These are phyloP conservation scores for Scolanthus callimorphus DNA, from an alignment of 92 coral and sea anemone genomes.

Conservation along the genomic window DNA sequence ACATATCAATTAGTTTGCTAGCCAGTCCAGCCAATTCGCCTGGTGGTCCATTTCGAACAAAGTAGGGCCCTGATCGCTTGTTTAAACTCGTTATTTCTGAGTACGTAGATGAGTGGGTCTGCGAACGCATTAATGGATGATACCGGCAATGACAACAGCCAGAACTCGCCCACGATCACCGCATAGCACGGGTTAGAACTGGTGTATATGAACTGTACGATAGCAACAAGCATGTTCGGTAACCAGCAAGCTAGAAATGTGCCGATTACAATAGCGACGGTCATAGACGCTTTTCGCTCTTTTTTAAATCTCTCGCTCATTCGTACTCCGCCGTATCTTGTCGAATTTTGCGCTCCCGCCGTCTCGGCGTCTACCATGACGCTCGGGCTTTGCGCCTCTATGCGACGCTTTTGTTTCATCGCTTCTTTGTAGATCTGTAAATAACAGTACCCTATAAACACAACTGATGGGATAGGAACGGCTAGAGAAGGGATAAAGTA, in stretches of 20 bases:
- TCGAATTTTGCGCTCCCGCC: not conserved
- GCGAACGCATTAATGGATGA: conserved; percentile 22
- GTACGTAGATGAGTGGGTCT: conserved; percentile 28
- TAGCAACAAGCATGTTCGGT: conserved; percentile 27
- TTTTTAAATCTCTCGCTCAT: conserved; percentile 10
- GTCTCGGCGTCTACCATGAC: conserved; percentile 17
- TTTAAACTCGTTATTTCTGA: conserved; percentile 32
- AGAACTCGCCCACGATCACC: conserved; percentile 27
- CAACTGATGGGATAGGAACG: conserved; percentile 17
- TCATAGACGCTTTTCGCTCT: conserved; percentile 28
- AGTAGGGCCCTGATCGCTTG: conserved; percentile 2
- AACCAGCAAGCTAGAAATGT: conserved; percentile 35
- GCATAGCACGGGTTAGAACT: conserved; percentile 17
- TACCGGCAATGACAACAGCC: conserved; percentile 31
- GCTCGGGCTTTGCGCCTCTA: conserved; percentile 33
- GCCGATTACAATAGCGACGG: conserved; percentile 34
- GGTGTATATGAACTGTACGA: conserved; percentile 19
- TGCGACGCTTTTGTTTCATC: conserved; percentile 22
- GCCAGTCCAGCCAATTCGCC: not conserved
- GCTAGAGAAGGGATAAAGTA: conserved; percentile 25
- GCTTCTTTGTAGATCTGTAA: conserved; percentile 32
- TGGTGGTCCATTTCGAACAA: not conserved
- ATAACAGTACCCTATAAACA: conserved; percentile 28
- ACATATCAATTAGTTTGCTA: not conserved
- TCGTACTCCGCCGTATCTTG: not conserved